Evolutionary conservation across 2,888 invertebrate genomes (phyloP), one percentile per base, ranked within the genome.

Genomic region (Epicampocera succincta): DNA sequence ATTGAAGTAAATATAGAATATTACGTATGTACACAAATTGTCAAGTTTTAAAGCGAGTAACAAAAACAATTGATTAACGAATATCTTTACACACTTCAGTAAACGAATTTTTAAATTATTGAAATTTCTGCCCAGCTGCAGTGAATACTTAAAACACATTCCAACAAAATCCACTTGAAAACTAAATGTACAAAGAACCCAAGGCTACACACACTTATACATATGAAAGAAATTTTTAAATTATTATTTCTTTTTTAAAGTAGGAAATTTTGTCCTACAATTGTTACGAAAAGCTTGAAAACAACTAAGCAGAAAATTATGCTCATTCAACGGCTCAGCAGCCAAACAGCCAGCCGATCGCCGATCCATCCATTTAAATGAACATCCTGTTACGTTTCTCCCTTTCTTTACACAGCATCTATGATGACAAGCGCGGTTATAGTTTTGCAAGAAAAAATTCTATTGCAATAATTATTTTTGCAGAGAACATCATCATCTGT

Each of bases 121-220:
- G 19, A 85, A 83, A 84, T 85, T 85, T 33, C 80, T 85, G 19
- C 86, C 85, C 68, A 86, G 61, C 25, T 85, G 72, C 66, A 84
- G 66, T 11, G 86, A 85, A 46, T 84, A 85, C 79, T 86, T 86
- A 83, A 85, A 86, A 72, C 87, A 87, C 87, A 86, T 87, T 3
- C 3, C n/a, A 15, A 25, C 17, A 1, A 50, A 5, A 25, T 33
- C 13, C 42, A 42, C 15, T 38, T 29, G 8, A 52, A 25, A n/a
- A 15, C 33, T 48, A 17, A 46, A 63, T 17, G 29, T 15, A 15
- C 46, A 33, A 33, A 33, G 5, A 33, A 6, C 33, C 8, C 33
- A 33, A 33, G n/a, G n/a, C n/a, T n/a, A n/a, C 29, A 6, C 3
- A 29, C 29, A 29, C 3, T 4, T 4, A 38, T 38, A 29, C 2